These are phyloP conservation scores for Zaprionus nigranus DNA, from an alignment of 1,140 invertebrate species.

Conservation along the genomic window DNA sequence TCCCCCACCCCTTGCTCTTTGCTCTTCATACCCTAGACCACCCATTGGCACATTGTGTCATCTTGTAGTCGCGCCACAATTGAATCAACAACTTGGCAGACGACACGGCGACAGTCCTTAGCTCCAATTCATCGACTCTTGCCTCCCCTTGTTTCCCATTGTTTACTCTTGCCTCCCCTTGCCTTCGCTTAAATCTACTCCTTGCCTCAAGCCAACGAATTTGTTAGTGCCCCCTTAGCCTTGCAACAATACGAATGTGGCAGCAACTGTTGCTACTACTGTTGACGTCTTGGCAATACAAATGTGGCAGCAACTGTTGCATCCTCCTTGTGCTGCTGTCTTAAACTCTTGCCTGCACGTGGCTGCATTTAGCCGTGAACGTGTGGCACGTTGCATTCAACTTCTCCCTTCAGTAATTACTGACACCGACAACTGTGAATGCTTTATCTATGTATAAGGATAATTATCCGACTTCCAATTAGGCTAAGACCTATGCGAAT, in stretches of 20 bases:
- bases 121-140: no score
- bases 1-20: background rate
- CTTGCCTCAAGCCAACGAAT: conserved; percentile 8
- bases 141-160: no score
- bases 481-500: background rate
- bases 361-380: conserved; percentile 40
- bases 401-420: conserved; percentile 11
- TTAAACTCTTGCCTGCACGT: conserved; percentile 17
- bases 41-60: background rate
- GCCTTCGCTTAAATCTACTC: no score
- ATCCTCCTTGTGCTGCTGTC: background rate
- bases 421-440: background rate
- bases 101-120: conserved; percentile 11
- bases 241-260: conserved; percentile 19
- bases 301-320: no score
- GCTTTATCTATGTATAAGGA: background rate
- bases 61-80: conserved; percentile 8
- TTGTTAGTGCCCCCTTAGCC: conserved; percentile 26
- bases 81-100: conserved; percentile 48
- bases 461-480: background rate
- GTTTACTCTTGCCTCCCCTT: no score
- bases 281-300: no score
- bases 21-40: background rate
- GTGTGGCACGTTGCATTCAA: conserved; percentile 16
- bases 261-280: no score